phyloP scores from a whole-genome alignment of 2,888 invertebrate species.

The Emmelina monodactyla region DNA sequence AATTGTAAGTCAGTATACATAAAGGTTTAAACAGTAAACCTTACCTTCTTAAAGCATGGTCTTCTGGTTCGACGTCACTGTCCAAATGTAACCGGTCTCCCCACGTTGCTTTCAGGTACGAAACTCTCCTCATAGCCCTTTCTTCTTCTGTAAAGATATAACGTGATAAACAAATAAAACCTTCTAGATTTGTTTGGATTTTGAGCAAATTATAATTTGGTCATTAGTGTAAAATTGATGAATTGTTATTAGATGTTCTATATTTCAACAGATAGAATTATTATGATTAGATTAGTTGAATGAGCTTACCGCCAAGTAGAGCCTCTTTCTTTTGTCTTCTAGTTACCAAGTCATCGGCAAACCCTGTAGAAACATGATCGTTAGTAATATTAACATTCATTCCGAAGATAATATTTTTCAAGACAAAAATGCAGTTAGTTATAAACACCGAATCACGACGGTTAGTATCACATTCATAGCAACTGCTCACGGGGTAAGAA shows the following conservation, averaged over 20 bases:
- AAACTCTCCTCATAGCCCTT: conserved; percentile 85
- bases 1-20: background rate
- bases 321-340: conserved; percentile 62
- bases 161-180: too few relatives aligned
- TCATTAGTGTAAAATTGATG: too few relatives aligned
- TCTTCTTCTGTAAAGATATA: conserved; percentile 80
- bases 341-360: conserved; percentile 61
- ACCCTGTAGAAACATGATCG: conserved; percentile 33
- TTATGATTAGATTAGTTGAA: conserved; percentile 6
- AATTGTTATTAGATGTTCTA: too few relatives aligned
- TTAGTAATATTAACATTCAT: conserved; percentile 4
- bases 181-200: too few relatives aligned
- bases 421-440: background rate
- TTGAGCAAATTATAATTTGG: too few relatives aligned
- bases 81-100: conserved; percentile 78
- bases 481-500: too few relatives aligned
- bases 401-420: conserved; percentile 6
- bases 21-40: conserved; percentile 8
- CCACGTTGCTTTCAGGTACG: conserved; percentile 94
- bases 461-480: conserved; percentile 47
- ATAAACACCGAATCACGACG: conserved; percentile 35
- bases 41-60: background rate
- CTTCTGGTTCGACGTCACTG: conserved; percentile 68
- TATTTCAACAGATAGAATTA: too few relatives aligned
- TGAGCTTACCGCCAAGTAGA: conserved; percentile 57